These are phyloP conservation scores for Pteronura brasiliensis DNA, from an alignment of 2,113 vertebrate genomes.

Conservation along the genomic window DNA sequence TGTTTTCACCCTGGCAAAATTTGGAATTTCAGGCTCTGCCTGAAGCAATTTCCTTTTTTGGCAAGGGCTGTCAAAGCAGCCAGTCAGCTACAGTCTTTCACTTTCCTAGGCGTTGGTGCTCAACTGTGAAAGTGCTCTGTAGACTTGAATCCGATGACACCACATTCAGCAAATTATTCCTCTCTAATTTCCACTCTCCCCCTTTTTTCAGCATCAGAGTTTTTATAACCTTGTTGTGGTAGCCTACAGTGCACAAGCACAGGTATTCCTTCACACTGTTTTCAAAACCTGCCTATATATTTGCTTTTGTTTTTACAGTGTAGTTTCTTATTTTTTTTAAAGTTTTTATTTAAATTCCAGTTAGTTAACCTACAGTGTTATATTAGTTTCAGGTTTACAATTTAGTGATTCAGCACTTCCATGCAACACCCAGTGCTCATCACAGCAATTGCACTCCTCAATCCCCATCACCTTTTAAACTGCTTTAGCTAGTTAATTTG, in stretches of 20 bases:
- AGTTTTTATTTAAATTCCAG: neutral
- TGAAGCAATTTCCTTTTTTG: neutral
- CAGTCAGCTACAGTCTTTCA: neutral
- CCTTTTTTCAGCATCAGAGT: neutral
- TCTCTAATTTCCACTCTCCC: neutral
- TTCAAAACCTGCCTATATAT: neutral
- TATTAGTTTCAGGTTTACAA: neutral
- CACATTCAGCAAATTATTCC: neutral
- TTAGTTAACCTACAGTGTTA: neutral
- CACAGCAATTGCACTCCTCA: neutral
- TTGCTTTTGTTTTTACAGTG: neutral
- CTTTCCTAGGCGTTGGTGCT: neutral
- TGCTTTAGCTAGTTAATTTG: neutral
- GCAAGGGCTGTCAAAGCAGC: neutral
- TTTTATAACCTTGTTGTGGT: neutral
- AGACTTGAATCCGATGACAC: neutral
- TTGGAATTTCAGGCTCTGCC: neutral
- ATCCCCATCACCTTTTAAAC: neutral
- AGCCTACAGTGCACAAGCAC: neutral
- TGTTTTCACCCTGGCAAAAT: neutral
- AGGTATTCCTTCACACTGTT: neutral
- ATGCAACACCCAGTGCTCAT: neutral
- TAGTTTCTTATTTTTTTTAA: neutral
- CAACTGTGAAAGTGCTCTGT: neutral
- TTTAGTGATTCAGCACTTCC: neutral